Conservation (phyloP, 1,140 invertebrate genomes). For the Drosophila ironensis region DNA sequence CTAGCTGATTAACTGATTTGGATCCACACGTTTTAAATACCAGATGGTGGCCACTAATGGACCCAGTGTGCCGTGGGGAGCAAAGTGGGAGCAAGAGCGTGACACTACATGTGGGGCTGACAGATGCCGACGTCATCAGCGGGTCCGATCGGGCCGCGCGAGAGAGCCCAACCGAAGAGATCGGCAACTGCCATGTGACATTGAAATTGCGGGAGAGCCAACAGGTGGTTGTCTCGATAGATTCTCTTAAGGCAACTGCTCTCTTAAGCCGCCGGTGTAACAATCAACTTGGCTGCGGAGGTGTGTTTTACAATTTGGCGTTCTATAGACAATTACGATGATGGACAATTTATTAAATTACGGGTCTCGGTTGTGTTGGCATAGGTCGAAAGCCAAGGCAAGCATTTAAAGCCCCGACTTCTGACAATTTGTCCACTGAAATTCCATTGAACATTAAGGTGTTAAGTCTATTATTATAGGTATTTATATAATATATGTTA, state of each 20-base stretch:
- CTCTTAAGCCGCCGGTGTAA: neutral
- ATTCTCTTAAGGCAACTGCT: neutral
- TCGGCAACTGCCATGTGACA: slow-evolving; percentile 9
- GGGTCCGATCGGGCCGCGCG: slow-evolving; percentile 1
- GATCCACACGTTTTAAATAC: too few species aligned
- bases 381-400: slow-evolving; percentile 44
- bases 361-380: slow-evolving; percentile 40
- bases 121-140: neutral
- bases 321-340: slow-evolving; percentile 22
- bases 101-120: slow-evolving; percentile 7
- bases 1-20: too few species aligned
- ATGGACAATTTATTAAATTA: slow-evolving; percentile 31
- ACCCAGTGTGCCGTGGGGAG: neutral
- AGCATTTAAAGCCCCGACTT: neutral
- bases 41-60: too few species aligned
- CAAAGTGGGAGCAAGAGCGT: neutral
- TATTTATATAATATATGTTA: too few species aligned
- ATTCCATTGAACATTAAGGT: neutral
- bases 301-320: slow-evolving; percentile 22
- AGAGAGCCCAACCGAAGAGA: neutral
- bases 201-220: slow-evolving; percentile 5
- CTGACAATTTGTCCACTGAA: neutral
- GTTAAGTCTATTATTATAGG: too few species aligned
- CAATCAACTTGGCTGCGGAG: slow-evolving; percentile 16
- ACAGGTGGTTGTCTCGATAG: slow-evolving; percentile 10